Conservation (phyloP, 2,797 vertebrate genomes). For the Ataeniobius toweri region DNA sequence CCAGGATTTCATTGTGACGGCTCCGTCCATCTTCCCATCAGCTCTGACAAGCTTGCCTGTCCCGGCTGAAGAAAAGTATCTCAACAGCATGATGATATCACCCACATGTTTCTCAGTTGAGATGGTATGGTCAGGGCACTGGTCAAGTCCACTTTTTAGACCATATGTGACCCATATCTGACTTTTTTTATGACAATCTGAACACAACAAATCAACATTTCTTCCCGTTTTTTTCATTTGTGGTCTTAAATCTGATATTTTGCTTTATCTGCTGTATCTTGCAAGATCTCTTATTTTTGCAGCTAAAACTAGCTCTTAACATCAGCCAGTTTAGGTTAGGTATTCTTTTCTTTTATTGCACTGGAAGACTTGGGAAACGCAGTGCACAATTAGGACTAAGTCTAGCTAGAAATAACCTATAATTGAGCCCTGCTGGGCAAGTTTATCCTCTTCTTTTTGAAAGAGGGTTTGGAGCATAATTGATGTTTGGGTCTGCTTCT, state of each 20-base stretch:
- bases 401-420: conserved; percentile 76
- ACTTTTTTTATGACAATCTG: neutral
- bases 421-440: conserved; percentile 78
- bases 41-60: neutral
- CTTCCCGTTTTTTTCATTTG: neutral
- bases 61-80: neutral
- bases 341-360: conserved; percentile 50
- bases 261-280: neutral
- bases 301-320: conserved; percentile 12
- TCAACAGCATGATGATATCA: neutral
- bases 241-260: neutral
- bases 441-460: conserved; percentile 75
- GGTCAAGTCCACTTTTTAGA: neutral
- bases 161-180: neutral
- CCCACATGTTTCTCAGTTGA: neutral
- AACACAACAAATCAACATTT: neutral
- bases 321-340: conserved; percentile 7
- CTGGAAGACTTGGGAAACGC: conserved; percentile 45
- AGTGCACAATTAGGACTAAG: conserved; percentile 54
- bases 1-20: neutral
- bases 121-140: neutral
- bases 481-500: conserved; percentile 73
- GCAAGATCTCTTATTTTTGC: conserved; percentile 5
- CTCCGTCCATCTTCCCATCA: neutral
- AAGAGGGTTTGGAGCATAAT: conserved; percentile 72